Percentiles rank a stretch among this genome's conserved stretches.
Evolutionary conservation across 2,797 vertebrate genomes (phyloP).

Genomic region (Brotula barbata): DNA sequence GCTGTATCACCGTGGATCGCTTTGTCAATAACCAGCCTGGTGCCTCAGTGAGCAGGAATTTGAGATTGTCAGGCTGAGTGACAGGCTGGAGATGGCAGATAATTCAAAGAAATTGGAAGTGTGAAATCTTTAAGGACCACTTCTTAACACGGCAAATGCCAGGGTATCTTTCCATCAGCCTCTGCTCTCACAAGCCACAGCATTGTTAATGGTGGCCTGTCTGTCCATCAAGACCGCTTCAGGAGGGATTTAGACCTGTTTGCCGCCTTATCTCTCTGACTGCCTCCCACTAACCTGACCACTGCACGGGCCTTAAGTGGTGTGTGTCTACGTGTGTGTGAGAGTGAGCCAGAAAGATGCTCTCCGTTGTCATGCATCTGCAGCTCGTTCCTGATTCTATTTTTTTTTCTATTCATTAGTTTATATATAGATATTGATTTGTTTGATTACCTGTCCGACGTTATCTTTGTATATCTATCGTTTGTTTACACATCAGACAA

Average conservation of each 20-base stretch:
- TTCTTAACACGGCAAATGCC: constrained; percentile 95
- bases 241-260: constrained; percentile 91
- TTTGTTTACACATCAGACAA: constrained; percentile 36
- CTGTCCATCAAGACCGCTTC: constrained; percentile 92
- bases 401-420: constrained; percentile 23
- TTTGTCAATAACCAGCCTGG: constrained; percentile 96
- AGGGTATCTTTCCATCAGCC: constrained; percentile 96
- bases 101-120: constrained; percentile 99
- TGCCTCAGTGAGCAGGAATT: constrained; percentile 85
- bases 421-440: constrained; percentile 51
- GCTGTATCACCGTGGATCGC: constrained; percentile 92
- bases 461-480: constrained; percentile 33
- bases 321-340: constrained; percentile 22
- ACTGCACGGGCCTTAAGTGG: constrained; percentile 46
- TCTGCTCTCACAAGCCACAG: constrained; percentile 90
- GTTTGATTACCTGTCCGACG: constrained; percentile 38
- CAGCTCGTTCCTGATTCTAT: constrained; percentile 6
- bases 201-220: constrained; percentile 96
- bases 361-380: constrained; percentile 33
- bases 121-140: constrained; percentile 98
- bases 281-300: constrained; percentile 72
- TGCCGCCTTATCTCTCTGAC: constrained; percentile 87
- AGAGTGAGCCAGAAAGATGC: constrained; percentile 2
- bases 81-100: constrained; percentile 96
- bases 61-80: constrained; percentile 90